Evolutionary conservation across 2,888 invertebrate species (phyloP), one percentile per base, ranked within the genome.

Genomic region (Antheraea yamamai): DNA sequence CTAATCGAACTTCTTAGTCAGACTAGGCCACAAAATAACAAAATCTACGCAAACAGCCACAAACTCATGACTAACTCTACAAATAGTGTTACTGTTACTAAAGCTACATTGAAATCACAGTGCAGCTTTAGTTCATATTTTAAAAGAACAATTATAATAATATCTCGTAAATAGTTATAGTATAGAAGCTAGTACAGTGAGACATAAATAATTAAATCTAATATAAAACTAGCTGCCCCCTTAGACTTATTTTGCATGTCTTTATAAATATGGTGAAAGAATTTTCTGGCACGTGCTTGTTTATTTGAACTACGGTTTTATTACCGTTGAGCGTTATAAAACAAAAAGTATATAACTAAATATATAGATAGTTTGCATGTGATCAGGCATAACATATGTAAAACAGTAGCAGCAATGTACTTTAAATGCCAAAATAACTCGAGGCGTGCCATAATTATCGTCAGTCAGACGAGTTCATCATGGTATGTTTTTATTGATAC

Each of bases 371-470:
- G 58, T 58, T 39, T 70, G 39, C 20, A 26, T 55, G 30, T 14
- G 23, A 16, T 30, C 16, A 23, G 18, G 14, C 70, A 70, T 20
- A 26, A 20, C 8, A 64, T 47, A 39, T 3, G 3, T 2, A 39
- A 73, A 61, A 14, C 39, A 23, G 47, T 10, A 14, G 30, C 64
- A 66, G 26, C 30, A 66, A 66, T 66, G 12, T 66, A 30, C 64
- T 30, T 75, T 73, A 74, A 74, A 76, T 72, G 77, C 77, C 75
- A 78, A 80, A 77, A 78, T 76, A 76, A 78, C 76, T 76, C 74
- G 20, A 72, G 74, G 72, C 58, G 58, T 52, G 74, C 75, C 77
- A 73, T 73, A 78, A 79, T 78, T 79, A 78, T 72, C 76, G 75
- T 76, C 26, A 66, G 76, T 73, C 76, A 68, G 75, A 75, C 76